phyloP scores from a whole-genome alignment of 2,113 vertebrate genomes.

The Antechinus flavipes region DNA sequence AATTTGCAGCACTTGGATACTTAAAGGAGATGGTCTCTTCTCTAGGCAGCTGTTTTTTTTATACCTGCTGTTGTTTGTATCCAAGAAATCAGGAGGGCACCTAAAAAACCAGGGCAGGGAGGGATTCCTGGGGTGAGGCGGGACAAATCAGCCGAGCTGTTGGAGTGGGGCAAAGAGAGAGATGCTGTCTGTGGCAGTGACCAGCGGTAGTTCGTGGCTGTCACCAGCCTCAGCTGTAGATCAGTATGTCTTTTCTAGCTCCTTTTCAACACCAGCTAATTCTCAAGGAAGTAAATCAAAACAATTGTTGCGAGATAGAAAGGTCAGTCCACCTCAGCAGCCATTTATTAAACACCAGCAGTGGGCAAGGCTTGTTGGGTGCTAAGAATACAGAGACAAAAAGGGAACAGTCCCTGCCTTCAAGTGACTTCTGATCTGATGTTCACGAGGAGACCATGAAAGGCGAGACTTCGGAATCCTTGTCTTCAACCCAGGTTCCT shows the following conservation, averaged over 20 bases:
- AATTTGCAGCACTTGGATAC: neutral
- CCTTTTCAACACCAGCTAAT: neutral
- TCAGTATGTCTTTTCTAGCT: neutral
- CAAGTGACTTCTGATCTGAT: neutral
- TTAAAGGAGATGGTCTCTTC: neutral
- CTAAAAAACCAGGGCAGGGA: neutral
- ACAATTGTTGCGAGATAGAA: neutral
- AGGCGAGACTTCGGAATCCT: neutral
- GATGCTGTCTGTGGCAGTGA: neutral
- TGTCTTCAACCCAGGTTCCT: neutral
- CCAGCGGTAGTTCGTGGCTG: fast-evolving
- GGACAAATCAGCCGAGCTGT: neutral
- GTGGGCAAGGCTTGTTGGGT: neutral
- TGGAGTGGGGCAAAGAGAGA: neutral
- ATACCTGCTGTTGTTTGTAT: neutral
- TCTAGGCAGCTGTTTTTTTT: neutral
- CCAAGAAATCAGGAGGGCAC: neutral
- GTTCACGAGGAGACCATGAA: neutral
- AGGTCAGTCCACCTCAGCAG: neutral
- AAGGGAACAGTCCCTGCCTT: neutral
- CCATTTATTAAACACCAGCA: neutral
- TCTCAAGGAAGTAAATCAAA: neutral
- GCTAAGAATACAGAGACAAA: neutral
- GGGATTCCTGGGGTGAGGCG: too few species aligned
- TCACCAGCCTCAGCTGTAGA: neutral